Conservation (phyloP, 1,140 invertebrate genomes). For the Trichonephila inaurata region DNA sequence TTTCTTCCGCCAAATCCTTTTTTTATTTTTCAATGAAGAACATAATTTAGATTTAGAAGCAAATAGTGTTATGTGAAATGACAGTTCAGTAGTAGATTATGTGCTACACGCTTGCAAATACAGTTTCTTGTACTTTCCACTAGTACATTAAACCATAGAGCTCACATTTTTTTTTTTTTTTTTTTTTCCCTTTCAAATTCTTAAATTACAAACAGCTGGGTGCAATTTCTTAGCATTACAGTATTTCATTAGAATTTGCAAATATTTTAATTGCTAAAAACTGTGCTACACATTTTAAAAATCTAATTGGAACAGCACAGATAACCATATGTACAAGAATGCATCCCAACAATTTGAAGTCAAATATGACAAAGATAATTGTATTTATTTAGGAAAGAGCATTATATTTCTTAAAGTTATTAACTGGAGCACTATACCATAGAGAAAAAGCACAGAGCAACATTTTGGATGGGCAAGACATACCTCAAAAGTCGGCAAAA, state of each 20-base stretch:
- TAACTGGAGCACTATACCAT: conserved; percentile 54
- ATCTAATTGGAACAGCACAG: conserved; percentile 52
- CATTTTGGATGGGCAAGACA: conserved; percentile 66
- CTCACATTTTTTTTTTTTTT: background rate
- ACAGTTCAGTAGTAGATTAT: background rate
- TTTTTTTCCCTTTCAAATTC: background rate
- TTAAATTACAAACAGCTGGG: conserved; percentile 24
- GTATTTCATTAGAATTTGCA: conserved; percentile 30
- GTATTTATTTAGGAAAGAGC: conserved; percentile 37
- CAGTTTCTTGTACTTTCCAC: background rate
- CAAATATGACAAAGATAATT: conserved; percentile 46
- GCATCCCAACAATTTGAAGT: conserved; percentile 57
- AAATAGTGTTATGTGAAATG: background rate
- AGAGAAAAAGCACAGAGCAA: conserved; percentile 72
- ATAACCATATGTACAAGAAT: conserved; percentile 65
- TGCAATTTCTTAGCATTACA: conserved; percentile 34
- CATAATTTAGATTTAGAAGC: conserved; percentile 3
- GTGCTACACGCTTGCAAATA: background rate
- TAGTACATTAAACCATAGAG: conserved; percentile 1
- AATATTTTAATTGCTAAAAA: conserved; percentile 49
- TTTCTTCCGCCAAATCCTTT: background rate
- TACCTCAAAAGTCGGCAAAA: conserved; percentile 47
- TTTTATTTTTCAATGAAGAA: background rate
- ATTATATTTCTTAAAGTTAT: conserved; percentile 61
- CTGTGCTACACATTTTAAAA: conserved; percentile 52